phyloP scores from a whole-genome alignment of 2,888 invertebrate genomes.

The Agonopterix subpropinquella region DNA sequence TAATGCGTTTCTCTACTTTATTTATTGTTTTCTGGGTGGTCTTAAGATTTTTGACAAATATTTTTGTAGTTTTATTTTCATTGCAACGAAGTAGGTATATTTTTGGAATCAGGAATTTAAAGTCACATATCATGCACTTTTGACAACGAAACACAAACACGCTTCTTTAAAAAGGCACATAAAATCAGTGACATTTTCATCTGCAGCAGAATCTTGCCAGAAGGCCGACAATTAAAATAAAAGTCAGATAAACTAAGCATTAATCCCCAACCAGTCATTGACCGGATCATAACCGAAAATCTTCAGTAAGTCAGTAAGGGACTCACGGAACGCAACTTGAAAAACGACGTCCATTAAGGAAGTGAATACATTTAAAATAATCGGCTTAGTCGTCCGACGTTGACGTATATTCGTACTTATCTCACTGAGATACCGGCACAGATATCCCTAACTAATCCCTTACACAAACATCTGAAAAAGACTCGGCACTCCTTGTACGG shows the following conservation, averaged over 20 bases:
- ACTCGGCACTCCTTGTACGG: conserved; percentile 69
- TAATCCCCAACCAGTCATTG: conserved; percentile 63
- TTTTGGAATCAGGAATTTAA: background rate
- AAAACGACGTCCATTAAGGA: conserved; percentile 75
- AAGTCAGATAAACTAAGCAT: conserved; percentile 47
- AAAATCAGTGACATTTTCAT: conserved; percentile 19
- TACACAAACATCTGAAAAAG: conserved; percentile 73
- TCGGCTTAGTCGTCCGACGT: conserved; percentile 75
- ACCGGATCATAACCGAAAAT: conserved; percentile 73
- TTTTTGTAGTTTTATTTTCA: background rate
- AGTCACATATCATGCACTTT: background rate
- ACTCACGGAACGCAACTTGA: conserved; percentile 57
- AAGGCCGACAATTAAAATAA: conserved; percentile 16
- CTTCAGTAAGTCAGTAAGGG: conserved; percentile 62
- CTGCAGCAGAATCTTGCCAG: background rate
- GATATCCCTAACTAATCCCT: conserved; percentile 72
- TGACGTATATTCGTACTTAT: conserved; percentile 76
- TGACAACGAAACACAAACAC: too few relatives aligned
- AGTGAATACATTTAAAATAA: conserved; percentile 77
- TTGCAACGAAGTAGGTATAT: background rate
- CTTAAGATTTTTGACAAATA: conserved; percentile 3
- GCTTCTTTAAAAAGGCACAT: too few relatives aligned
- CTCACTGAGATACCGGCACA: conserved; percentile 72
- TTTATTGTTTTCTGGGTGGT: conserved; percentile 27
- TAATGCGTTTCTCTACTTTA: conserved; percentile 3